Conservation (phyloP, 2,797 vertebrate genomes). For the Spondyliosoma cantharus region DNA sequence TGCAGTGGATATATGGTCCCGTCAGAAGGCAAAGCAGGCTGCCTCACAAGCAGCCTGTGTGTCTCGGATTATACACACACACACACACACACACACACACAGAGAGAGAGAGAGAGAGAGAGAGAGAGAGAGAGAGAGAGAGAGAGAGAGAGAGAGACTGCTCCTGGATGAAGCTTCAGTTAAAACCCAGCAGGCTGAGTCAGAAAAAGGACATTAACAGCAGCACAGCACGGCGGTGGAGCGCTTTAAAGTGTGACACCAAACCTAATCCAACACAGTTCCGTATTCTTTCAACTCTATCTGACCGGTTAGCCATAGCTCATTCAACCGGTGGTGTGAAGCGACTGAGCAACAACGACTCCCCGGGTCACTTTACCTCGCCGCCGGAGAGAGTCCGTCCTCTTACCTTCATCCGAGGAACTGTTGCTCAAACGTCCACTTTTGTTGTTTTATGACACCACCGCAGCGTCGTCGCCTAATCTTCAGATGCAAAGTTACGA, state of each 20-base stretch:
- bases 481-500: conserved; percentile 70
- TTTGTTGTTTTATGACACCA: conserved; percentile 68
- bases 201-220: not conserved
- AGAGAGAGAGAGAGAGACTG: not conserved
- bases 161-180: conserved; percentile 23
- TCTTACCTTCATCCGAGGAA: conserved; percentile 85
- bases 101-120: no score
- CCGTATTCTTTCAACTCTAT: conserved; percentile 59
- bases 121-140: no score
- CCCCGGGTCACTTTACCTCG: conserved; percentile 5
- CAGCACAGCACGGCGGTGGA: not conserved
- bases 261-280: conserved; percentile 56
- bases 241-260: conserved; percentile 31
- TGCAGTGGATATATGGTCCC: conserved; percentile 41
- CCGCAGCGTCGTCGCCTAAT: conserved; percentile 65
- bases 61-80: conserved; percentile 72
- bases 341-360: conserved; percentile 31
- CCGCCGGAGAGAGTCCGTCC: conserved; percentile 16
- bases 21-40: conserved; percentile 53
- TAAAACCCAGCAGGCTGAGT: not conserved
- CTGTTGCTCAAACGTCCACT: conserved; percentile 53
- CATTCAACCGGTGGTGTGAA: conserved; percentile 66
- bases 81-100: not conserved
- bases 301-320: conserved; percentile 29
- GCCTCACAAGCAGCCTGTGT: conserved; percentile 64